Percentiles rank a stretch among this genome's conserved stretches.
Conservation (phyloP, 2,888 invertebrate species). For the Sesia bembeciformis region DNA sequence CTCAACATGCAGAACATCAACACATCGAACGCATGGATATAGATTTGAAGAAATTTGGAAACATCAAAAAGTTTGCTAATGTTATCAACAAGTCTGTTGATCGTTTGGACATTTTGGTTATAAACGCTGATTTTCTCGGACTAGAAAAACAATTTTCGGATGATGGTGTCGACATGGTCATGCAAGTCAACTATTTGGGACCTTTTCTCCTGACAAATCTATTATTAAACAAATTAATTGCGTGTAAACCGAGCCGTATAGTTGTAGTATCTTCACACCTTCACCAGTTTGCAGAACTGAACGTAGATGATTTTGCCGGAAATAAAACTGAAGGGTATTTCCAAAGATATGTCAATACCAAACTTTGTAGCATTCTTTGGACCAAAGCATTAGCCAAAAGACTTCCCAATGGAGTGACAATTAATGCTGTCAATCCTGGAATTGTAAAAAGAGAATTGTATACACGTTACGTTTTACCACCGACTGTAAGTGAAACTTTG, state of each 20-base stretch:
- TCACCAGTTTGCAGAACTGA: constrained; percentile 61
- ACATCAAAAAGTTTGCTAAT: constrained; percentile 75
- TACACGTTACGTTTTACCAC: constrained; percentile 22
- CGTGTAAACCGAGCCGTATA: constrained; percentile 53
- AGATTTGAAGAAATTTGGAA: constrained; percentile 65
- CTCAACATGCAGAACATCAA: constrained; percentile 21
- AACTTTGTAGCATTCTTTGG: constrained; percentile 53
- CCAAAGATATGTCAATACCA: constrained; percentile 59
- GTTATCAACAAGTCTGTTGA: constrained; percentile 66
- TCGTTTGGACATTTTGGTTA: constrained; percentile 75
- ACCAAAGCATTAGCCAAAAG: constrained; percentile 48
- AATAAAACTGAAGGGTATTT: constrained; percentile 24
- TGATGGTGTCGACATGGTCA: constrained; percentile 76
- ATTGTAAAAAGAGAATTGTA: constrained; percentile 76
- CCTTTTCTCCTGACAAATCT: constrained; percentile 82
- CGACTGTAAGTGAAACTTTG: constrained; percentile 56
- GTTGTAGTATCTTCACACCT: constrained; percentile 52
- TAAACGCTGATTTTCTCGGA: constrained; percentile 74
- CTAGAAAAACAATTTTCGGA: constrained; percentile 50
- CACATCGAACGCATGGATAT: constrained; percentile 19
- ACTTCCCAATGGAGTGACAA: constrained; percentile 76
- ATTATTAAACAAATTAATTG: constrained; percentile 59
- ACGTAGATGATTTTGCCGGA: constrained; percentile 29
- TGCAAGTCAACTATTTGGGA: constrained; percentile 82
- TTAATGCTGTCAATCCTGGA: constrained; percentile 89